A percentile compares a stretch with the other conserved stretches of the same genome.
Evolutionary conservation across 64 coral and sea anemone genomes (phyloP).

Genomic region (Montipora cactus): DNA sequence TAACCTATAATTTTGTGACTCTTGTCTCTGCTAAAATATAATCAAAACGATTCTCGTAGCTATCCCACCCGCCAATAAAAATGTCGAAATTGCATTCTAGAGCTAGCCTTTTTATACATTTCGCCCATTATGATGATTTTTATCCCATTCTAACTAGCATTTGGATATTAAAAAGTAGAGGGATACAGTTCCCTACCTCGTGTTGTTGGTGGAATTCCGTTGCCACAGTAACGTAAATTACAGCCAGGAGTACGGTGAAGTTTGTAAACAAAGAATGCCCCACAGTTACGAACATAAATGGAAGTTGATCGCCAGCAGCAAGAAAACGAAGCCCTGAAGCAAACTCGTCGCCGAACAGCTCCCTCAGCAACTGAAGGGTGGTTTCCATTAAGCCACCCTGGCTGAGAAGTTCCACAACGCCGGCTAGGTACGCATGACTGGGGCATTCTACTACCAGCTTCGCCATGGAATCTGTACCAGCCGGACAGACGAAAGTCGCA

Average conservation of each 20-base stretch:
- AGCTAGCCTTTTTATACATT: too few species aligned
- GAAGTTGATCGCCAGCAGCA: neutral
- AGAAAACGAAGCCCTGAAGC: neutral
- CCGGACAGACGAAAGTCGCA: neutral
- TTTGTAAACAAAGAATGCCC: slow-evolving; percentile 26
- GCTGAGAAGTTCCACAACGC: neutral
- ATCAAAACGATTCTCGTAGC: too few species aligned
- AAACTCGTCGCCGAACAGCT: neutral
- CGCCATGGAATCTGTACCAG: neutral
- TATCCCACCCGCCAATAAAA: too few species aligned
- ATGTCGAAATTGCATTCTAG: too few species aligned
- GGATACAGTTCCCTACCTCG: too few species aligned
- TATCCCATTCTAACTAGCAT: too few species aligned
- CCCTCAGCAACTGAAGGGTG: neutral
- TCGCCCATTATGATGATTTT: too few species aligned
- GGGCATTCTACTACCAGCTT: neutral
- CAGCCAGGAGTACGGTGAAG: neutral
- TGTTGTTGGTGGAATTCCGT: neutral
- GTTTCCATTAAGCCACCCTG: neutral
- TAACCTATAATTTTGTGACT: too few species aligned
- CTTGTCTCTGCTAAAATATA: too few species aligned
- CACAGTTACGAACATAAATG: slow-evolving; percentile 27
- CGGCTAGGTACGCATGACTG: neutral
- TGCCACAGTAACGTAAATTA: slow-evolving; percentile 23
- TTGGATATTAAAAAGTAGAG: too few species aligned